Conservation (phyloP, 2,888 invertebrate genomes). For the Meliscaeva auricollis region DNA sequence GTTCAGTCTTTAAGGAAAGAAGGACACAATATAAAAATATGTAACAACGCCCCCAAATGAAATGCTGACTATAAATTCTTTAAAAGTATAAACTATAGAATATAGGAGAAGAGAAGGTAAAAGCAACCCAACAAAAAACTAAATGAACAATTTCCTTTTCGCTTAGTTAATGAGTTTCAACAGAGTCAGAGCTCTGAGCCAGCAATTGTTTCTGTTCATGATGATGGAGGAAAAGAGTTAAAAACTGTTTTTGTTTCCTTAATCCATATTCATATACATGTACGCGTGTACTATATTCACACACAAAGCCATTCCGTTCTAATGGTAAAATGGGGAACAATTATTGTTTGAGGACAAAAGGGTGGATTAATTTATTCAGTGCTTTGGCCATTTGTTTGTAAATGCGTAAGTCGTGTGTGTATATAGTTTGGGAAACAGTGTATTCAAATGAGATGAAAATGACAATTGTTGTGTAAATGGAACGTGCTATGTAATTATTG, state of each 20-base stretch:
- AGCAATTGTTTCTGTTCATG: slow-evolving; percentile 44
- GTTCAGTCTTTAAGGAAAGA: slow-evolving; percentile 46
- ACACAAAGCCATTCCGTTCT: not conserved
- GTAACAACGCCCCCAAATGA: slow-evolving; percentile 12
- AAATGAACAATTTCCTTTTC: slow-evolving; percentile 73
- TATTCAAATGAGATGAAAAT: slow-evolving; percentile 43
- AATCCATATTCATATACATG: not conserved
- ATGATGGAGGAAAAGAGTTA: slow-evolving; percentile 5
- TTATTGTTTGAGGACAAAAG: slow-evolving; percentile 47
- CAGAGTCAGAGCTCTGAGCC: not conserved
- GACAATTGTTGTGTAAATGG: slow-evolving; percentile 30
- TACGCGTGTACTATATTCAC: not conserved
- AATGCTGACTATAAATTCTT: too few species aligned
- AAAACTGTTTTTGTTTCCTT: slow-evolving; percentile 31
- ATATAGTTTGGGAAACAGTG: not conserved
- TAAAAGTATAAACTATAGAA: too few species aligned
- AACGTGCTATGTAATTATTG: slow-evolving; percentile 17
- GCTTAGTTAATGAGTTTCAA: slow-evolving; percentile 72
- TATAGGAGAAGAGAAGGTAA: not conserved
- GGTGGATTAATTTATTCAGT: slow-evolving; percentile 51
- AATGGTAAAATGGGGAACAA: slow-evolving; percentile 33
- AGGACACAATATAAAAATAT: slow-evolving; percentile 63
- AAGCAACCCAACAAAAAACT: slow-evolving; percentile 2
- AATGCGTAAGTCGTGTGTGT: not conserved
- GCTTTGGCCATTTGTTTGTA: slow-evolving; percentile 46